Conservation (phyloP, 2,113 vertebrate genomes). For the Gulo gulo region DNA sequence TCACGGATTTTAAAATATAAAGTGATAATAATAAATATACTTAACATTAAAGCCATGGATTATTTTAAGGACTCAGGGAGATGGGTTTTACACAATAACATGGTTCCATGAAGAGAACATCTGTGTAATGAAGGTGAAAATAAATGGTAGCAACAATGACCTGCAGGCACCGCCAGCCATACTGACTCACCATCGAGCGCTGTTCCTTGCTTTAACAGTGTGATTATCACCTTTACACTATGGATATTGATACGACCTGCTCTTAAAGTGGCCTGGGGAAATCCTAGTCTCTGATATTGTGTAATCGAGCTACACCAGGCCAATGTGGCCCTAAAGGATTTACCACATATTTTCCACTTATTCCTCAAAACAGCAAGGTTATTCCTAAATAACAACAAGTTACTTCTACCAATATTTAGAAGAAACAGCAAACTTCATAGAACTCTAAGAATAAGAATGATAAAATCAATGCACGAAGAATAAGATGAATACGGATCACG, state of each 20-base stretch:
- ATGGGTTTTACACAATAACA: not conserved
- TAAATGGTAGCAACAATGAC: not conserved
- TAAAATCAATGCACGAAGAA: not conserved
- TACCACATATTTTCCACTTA: not conserved
- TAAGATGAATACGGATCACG: not conserved
- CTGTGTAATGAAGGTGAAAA: not conserved
- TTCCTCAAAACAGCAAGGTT: not conserved
- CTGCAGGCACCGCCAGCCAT: not conserved
- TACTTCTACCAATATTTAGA: not conserved
- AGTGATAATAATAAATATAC: not conserved
- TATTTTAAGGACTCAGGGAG: not conserved
- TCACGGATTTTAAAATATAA: not conserved
- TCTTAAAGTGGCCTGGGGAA: not conserved
- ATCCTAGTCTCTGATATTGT: not conserved
- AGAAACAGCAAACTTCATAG: not conserved
- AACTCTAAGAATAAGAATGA: not conserved
- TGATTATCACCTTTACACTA: not conserved
- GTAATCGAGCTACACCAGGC: not conserved
- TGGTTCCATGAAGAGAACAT: not conserved
- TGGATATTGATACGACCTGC: no score
- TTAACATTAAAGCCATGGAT: not conserved
- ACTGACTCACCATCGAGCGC: rapidly evolving
- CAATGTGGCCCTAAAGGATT: not conserved
- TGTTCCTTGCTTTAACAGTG: not conserved
- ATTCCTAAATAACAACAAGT: no score